Conservation (phyloP, 2,888 invertebrate genomes). For the Troides aeacus region DNA sequence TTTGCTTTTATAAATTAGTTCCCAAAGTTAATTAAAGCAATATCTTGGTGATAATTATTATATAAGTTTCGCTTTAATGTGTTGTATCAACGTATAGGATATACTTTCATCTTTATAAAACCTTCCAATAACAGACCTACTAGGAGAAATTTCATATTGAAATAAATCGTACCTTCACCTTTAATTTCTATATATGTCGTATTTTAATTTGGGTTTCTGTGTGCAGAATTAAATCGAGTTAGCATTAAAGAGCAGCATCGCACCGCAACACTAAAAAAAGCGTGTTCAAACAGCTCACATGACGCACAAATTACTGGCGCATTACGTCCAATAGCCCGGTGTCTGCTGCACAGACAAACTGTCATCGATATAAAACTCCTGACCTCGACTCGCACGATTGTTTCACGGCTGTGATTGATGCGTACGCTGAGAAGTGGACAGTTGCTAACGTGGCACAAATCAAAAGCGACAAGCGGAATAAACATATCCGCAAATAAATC, state of each 20-base stretch:
- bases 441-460: conserved; percentile 11
- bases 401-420: conserved; percentile 37
- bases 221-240: neutral
- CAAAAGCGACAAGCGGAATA: conserved; percentile 14
- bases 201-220: too few relatives aligned
- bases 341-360: conserved; percentile 36
- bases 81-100: too few relatives aligned
- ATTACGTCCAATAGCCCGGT: conserved; percentile 32
- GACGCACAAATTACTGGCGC: conserved; percentile 32
- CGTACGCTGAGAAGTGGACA: conserved; percentile 23
- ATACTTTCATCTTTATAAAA: too few relatives aligned
- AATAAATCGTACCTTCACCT: too few relatives aligned
- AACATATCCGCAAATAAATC: neutral
- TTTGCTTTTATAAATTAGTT: too few relatives aligned
- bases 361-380: conserved; percentile 37
- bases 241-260: conserved; percentile 4
- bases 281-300: conserved; percentile 22
- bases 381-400: conserved; percentile 36
- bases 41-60: too few relatives aligned
- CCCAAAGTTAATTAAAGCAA: too few relatives aligned
- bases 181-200: too few relatives aligned
- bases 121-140: too few relatives aligned
- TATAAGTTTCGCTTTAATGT: too few relatives aligned
- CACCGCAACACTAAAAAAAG: conserved; percentile 17
- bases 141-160: too few relatives aligned